Base-by-base conservation (phyloP, 2,797 vertebrate genomes). In the Gobionotothen gibberifrons region DNA sequence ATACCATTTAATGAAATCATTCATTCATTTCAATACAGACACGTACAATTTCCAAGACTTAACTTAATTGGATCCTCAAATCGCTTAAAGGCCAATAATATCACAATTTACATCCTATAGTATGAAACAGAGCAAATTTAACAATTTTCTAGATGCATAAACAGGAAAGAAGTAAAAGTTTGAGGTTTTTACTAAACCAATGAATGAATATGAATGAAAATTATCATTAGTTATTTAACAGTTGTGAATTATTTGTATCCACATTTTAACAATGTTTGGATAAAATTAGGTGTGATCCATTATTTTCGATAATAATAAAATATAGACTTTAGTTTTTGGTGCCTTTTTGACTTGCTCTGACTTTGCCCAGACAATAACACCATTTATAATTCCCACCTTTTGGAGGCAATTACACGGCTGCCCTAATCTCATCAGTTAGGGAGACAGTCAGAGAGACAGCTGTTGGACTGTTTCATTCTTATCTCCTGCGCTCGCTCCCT, bases 341-440 rank as follows among this genome's bases (percentile, higher is more conserved):
- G 46, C 15, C 39, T 60, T 67, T 75, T 68, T 70, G 53, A 39
- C 64, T 59, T 52, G 61, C 67, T 42, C 59, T 72, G 71, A 57
- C 65, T 21, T 59, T 63, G 52, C 12, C 61, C 26, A 58, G 78
- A 81, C 69, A 83, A 85, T 78, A 87, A 79, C 85, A 82, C 54
- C 64, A 85, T 92, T 83, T 86, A 65, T 85, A 82, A 87, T 87
- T 87, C 74, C 53, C 71, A 83, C 83, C 82, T 90, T 88, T 89
- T 84, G 79, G 76, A 91, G 83, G 74, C 87, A 93, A 94, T 93
- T 93, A 90, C 85, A 89, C 68, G 74, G 78, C 82, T 83, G 83
- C 76, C 69, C 72, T 87, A 85, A 90, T 90, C 89, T 93, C 88
- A 92, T 94, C 93, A 90, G 91, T 92, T 86, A 92, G 84, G 67